Conservation (phyloP, 1,140 invertebrate genomes). For the Oncopodura yosiiana region DNA sequence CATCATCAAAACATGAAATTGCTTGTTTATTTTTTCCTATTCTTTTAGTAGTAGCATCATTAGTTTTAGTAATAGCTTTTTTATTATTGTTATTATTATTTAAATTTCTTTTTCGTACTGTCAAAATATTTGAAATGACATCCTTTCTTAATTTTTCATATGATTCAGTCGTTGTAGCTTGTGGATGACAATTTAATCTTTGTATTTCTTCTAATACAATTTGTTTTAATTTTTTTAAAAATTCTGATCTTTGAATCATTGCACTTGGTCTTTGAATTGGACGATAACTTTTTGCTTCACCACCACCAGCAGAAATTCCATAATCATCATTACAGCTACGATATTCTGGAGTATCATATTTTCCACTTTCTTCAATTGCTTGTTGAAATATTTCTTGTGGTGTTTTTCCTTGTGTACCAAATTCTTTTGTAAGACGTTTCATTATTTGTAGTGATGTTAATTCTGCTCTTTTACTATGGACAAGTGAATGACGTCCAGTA, state of each 20-base stretch:
- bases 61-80: background rate
- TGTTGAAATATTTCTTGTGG: conserved; percentile 10
- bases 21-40: too few relatives aligned
- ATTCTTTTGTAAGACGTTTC: conserved; percentile 2
- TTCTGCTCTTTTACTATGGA: background rate
- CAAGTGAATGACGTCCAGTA: too few relatives aligned
- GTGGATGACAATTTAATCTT: conserved; percentile 1
- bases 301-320: background rate
- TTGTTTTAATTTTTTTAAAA: background rate
- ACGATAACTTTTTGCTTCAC: background rate
- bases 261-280: conserved; percentile 13
- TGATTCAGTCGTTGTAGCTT: background rate
- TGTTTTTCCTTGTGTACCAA: conserved; percentile 10
- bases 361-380: conserved; percentile 5
- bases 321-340: background rate
- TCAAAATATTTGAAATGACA: background rate
- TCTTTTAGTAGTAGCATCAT: background rate
- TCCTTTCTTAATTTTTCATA: background rate
- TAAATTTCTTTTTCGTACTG: background rate
- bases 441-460: conserved; percentile 1
- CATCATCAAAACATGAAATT: too few relatives aligned
- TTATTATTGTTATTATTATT: background rate
- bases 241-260: conserved; percentile 14
- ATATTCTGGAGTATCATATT: too few relatives aligned
- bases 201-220: conserved; percentile 1